phyloP scores from a whole-genome alignment of 2,797 vertebrate genomes.

The Alca torda region DNA sequence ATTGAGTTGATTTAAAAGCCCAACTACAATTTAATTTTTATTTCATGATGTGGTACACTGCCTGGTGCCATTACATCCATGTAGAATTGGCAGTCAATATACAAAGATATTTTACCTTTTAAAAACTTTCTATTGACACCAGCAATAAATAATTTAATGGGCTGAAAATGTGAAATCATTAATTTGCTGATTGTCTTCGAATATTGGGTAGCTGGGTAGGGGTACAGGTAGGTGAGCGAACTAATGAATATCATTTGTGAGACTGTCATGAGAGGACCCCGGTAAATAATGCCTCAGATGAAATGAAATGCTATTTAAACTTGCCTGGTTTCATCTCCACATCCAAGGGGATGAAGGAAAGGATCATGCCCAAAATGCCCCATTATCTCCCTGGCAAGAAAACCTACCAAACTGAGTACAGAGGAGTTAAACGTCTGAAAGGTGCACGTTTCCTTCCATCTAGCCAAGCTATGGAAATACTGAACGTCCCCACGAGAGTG shows the following conservation, averaged over 20 bases:
- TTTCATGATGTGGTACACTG: conserved; percentile 80
- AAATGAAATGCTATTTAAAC: background rate
- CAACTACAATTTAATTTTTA: conserved; percentile 88
- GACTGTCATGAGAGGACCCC: background rate
- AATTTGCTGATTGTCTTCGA: conserved; percentile 66
- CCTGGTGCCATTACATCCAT: conserved; percentile 72
- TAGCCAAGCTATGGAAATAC: rapidly evolving
- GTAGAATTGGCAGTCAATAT: conserved; percentile 76
- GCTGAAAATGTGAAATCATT: conserved; percentile 71
- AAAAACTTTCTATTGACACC: conserved; percentile 78
- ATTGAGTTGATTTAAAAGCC: conserved; percentile 88
- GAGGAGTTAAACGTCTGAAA: background rate
- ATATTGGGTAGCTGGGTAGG: conserved; percentile 27
- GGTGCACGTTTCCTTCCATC: rapidly evolving
- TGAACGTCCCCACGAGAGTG: rapidly evolving
- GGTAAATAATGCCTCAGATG: background rate
- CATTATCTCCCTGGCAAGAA: background rate
- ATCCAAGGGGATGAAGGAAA: background rate
- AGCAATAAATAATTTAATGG: conserved; percentile 75
- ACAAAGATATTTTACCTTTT: conserved; percentile 80
- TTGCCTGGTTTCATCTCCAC: background rate
- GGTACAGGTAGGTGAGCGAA: background rate
- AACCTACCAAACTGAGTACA: background rate
- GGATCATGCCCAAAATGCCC: background rate
- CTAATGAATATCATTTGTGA: conserved; percentile 4